phyloP scores from a whole-genome alignment of 1,140 invertebrate species.

The Aphelenchoides fujianensis region DNA sequence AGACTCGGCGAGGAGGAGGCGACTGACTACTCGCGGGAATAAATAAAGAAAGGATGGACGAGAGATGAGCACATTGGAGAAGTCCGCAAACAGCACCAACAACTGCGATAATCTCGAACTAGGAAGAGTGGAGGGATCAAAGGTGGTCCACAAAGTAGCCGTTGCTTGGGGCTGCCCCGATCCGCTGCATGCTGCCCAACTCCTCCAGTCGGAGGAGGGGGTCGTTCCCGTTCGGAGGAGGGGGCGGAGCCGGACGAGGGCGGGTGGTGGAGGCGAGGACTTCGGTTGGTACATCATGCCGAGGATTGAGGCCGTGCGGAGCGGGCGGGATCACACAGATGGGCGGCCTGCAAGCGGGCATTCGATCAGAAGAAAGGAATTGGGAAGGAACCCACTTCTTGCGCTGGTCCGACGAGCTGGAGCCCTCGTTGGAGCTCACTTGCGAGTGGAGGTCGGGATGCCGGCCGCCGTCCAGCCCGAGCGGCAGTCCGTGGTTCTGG shows the following conservation, averaged over 20 bases:
- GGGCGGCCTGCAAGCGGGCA: too few species aligned
- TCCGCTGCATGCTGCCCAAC: slow-evolving; percentile 25
- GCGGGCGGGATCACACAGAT: too few species aligned
- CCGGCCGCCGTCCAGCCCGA: slow-evolving; percentile 16
- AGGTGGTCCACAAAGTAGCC: slow-evolving; percentile 44
- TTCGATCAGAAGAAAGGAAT: too few species aligned
- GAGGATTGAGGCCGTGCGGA: too few species aligned
- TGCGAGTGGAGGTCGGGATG: slow-evolving; percentile 44
- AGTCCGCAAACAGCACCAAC: background rate
- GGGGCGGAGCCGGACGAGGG: slow-evolving; percentile 32
- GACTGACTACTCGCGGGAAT: background rate
- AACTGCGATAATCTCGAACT: background rate
- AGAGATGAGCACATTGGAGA: background rate
- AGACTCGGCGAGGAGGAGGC: background rate
- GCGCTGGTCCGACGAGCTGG: slow-evolving; percentile 52
- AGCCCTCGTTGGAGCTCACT: slow-evolving; percentile 54
- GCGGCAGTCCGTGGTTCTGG: background rate
- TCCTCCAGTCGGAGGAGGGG: slow-evolving; percentile 32
- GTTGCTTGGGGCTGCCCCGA: slow-evolving; percentile 22
- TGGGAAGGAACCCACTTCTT: slow-evolving; percentile 41
- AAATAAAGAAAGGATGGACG: background rate
- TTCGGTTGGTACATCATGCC: background rate
- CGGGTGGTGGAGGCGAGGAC: slow-evolving; percentile 14
- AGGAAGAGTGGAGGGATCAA: background rate
- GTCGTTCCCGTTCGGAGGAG: slow-evolving; percentile 25